Base-by-base conservation (phyloP, 2,113 vertebrate genomes). In the Brachyistius frenatus region DNA sequence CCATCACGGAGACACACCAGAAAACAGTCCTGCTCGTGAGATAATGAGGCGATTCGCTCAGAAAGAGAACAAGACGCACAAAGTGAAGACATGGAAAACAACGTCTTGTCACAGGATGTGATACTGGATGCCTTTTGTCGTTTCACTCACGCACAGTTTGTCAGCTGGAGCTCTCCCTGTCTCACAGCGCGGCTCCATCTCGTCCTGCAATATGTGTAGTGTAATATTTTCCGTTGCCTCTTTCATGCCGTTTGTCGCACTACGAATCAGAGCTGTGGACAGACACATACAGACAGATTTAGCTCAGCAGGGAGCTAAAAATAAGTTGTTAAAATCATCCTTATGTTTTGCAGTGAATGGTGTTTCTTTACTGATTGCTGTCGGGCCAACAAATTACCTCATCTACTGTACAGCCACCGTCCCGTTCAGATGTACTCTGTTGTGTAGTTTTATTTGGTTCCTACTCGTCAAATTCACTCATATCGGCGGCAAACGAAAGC, bases 251-350 rank as follows among this genome's bases (percentile, higher is more conserved):
- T 23, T 23, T 23, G 70, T 80, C 15, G 10, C 63, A 60, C 30
- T 13, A 33, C 16, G 39, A 72, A 39, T 23, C 54, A 47, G 55
- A 63, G 73, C 61, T 31, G 54, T 15, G 46, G 67, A 77, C 53
- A 54, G 62, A 72, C 72, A 65, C 5, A 1, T 60, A 62, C 69
- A 54, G 76, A 68, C 81, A 87, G 61, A 81, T 82, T 71, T 63
- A 73, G 54, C 84, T 77, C 77, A 44, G 60, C 69, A 1, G 73
- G 80, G 64, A 64, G 65, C 36, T 65, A 31, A 49, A 76, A 68
- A 79, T 46, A 62, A 81, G 68, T 86, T 70, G 84, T 53, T 72
- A 62, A 85, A 84, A 63, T 66, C 66, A 7, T 74, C 81, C 84
- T 83, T 73, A 86, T 85, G 88, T 73, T 73, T 80, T 5, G 5